These are phyloP conservation scores for Coregonus sp. DNA, from an alignment of 2,797 vertebrate genomes.

Conservation along the genomic window DNA sequence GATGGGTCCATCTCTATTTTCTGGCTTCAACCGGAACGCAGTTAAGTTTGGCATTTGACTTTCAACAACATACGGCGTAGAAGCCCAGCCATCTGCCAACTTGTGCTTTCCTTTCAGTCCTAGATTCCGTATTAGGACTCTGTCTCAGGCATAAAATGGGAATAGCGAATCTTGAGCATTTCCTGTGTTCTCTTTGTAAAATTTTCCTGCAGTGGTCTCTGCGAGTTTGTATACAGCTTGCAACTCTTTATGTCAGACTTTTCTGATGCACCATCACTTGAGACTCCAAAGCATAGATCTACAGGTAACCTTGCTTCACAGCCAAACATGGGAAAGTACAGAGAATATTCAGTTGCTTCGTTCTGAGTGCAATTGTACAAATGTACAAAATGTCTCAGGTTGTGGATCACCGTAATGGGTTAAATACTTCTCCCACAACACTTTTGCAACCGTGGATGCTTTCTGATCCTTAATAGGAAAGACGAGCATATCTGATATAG, in stretches of 20 bases:
- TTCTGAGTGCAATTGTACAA: constrained; percentile 5
- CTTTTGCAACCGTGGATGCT: no score
- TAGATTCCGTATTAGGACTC: constrained; percentile 17
- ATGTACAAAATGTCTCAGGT: background rate
- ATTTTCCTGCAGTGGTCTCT: constrained; percentile 3
- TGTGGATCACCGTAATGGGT: background rate
- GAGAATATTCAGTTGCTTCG: background rate
- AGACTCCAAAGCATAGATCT: background rate
- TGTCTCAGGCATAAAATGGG: constrained; percentile 25
- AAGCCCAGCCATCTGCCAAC: constrained; percentile 10
- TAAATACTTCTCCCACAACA: no score
- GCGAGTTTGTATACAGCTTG: constrained; percentile 16
- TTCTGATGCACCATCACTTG: background rate
- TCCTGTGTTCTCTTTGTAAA: constrained; percentile 6
- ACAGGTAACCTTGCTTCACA: background rate
- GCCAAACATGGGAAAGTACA: background rate
- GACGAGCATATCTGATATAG: no score
- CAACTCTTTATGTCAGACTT: constrained; percentile 12
- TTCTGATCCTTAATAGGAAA: no score
- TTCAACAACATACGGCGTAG: constrained; percentile 2
- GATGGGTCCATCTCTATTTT: constrained; percentile 12
- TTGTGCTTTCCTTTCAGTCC: constrained; percentile 7
- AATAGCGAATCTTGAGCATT: constrained; percentile 19
- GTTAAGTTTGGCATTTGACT: constrained; percentile 30
- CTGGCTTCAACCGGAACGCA: constrained; percentile 19